Percentiles rank a stretch among this genome's conserved stretches.
Evolutionary conservation across 2,797 vertebrate genomes (phyloP).

Genomic region (Rhinophrynus dorsalis): DNA sequence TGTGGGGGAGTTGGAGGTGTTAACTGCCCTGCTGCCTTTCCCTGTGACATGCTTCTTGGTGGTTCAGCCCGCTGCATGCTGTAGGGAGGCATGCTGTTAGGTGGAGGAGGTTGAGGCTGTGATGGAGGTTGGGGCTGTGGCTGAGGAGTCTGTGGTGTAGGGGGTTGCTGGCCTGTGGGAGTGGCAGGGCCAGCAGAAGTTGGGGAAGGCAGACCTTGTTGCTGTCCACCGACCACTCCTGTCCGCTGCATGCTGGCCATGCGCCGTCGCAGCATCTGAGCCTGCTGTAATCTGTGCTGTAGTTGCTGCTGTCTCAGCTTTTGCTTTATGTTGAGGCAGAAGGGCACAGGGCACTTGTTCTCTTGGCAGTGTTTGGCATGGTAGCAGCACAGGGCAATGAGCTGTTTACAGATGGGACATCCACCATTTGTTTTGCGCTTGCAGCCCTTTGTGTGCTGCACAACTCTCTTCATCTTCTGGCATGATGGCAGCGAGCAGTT

Average conservation of each 20-base stretch:
- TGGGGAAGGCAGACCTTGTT: conserved; percentile 73
- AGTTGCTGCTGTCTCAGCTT: conserved; percentile 97
- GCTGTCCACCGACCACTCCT: conserved; percentile 75
- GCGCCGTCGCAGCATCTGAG: conserved; percentile 92
- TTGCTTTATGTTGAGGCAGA: conserved; percentile 98
- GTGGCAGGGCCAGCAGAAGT: conserved; percentile 76
- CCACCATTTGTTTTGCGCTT: conserved; percentile 96
- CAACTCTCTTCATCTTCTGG: conserved; percentile 98
- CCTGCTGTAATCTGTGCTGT: conserved; percentile 94
- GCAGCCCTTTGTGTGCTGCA: conserved; percentile 97
- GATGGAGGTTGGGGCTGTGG: conserved; percentile 69
- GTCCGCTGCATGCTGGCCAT: conserved; percentile 97
- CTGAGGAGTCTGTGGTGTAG: conserved; percentile 87
- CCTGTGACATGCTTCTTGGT: conserved; percentile 82
- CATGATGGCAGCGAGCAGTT: conserved; percentile 96
- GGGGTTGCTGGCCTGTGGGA: conserved; percentile 85
- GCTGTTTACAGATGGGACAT: conserved; percentile 97
- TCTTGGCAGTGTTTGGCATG: conserved; percentile 98
- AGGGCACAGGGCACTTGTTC: conserved; percentile 97
- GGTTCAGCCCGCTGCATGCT: conserved; percentile 75
- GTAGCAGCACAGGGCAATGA: conserved; percentile 97
- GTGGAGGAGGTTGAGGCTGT: conserved; percentile 73
- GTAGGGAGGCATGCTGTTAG: conserved; percentile 76
- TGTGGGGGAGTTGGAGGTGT: conserved; percentile 85
- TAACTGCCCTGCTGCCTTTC: conserved; percentile 81